phyloP scores from a whole-genome alignment of 1,140 invertebrate genomes.

The Aphidius gifuensis region DNA sequence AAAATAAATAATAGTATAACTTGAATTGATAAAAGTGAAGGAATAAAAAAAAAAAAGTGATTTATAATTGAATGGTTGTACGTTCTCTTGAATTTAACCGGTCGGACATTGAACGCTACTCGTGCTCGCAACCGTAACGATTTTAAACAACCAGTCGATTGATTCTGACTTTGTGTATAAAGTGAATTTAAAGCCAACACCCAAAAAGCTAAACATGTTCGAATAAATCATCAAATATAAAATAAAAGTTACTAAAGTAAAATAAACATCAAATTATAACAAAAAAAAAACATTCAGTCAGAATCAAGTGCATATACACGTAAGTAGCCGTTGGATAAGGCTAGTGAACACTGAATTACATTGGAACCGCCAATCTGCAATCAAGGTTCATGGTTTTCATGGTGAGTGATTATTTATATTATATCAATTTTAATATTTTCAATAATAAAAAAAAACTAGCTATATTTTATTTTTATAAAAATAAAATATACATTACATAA shows the following conservation, averaged over 20 bases:
- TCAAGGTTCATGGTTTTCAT: conserved; percentile 60
- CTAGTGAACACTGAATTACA: conserved; percentile 55
- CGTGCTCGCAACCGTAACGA: conserved; percentile 14
- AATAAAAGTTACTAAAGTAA: conserved; percentile 25
- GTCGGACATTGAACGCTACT: conserved; percentile 18
- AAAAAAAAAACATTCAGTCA: background rate
- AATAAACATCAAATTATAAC: conserved; percentile 13
- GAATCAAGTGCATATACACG: conserved; percentile 1
- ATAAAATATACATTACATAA: no score
- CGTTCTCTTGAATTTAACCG: conserved; percentile 20
- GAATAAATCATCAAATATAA: background rate
- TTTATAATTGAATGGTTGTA: conserved; percentile 17
- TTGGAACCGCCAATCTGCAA: conserved; percentile 56
- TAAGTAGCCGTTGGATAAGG: conserved; percentile 38
- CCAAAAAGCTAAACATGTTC: no score
- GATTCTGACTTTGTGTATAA: background rate
- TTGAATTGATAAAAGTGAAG: no score
- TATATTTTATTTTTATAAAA: no score
- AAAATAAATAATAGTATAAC: no score
- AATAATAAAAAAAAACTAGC: background rate
- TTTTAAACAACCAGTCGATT: conserved; percentile 8
- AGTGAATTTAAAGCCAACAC: background rate
- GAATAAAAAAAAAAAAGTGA: conserved; percentile 9
- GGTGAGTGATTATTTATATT: conserved; percentile 44
- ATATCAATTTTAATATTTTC: background rate